Evolutionary conservation across 2,888 invertebrate genomes (phyloP).

Genomic region (Tanypteryx hageni): DNA sequence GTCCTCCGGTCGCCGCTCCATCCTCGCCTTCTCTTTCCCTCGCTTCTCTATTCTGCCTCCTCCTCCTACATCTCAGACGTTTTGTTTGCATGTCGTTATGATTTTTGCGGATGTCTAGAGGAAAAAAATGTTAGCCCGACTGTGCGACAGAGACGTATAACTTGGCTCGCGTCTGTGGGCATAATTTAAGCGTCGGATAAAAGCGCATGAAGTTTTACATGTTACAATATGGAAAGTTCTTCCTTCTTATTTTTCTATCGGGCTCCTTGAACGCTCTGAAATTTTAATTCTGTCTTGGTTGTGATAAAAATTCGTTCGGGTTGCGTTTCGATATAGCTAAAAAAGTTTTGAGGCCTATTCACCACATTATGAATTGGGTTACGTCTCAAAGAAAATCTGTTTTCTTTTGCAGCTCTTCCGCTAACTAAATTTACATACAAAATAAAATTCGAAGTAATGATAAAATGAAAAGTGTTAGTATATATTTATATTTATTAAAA

Average conservation of each 20-base stretch:
- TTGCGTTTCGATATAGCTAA: not conserved
- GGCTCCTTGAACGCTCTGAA: constrained; percentile 32
- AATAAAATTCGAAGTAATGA: too few relatives aligned
- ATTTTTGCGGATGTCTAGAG: constrained; percentile 9
- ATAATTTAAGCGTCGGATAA: constrained; percentile 46
- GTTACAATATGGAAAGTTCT: constrained; percentile 40
- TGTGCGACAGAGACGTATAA: constrained; percentile 50
- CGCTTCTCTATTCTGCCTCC: not conserved
- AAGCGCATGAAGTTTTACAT: constrained; percentile 18
- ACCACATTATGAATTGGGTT: too few relatives aligned
- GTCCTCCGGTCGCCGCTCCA: not conserved
- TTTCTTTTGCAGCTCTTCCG: too few relatives aligned
- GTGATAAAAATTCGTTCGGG: constrained; percentile 29
- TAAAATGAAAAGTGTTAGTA: too few relatives aligned
- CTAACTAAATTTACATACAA: too few relatives aligned
- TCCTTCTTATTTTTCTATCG: not conserved
- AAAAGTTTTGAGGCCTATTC: too few relatives aligned
- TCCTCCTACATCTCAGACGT: not conserved
- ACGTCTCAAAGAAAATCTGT: too few relatives aligned
- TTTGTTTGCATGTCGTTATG: constrained; percentile 1
- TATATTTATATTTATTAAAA: too few relatives aligned
- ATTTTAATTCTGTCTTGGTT: constrained; percentile 32
- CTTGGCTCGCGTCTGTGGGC: constrained; percentile 38
- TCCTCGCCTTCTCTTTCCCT: not conserved
- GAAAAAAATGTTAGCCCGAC: not conserved